Evolutionary conservation across 2,797 vertebrate species (phyloP).

Genomic region (Lepilemur septentrionalis): DNA sequence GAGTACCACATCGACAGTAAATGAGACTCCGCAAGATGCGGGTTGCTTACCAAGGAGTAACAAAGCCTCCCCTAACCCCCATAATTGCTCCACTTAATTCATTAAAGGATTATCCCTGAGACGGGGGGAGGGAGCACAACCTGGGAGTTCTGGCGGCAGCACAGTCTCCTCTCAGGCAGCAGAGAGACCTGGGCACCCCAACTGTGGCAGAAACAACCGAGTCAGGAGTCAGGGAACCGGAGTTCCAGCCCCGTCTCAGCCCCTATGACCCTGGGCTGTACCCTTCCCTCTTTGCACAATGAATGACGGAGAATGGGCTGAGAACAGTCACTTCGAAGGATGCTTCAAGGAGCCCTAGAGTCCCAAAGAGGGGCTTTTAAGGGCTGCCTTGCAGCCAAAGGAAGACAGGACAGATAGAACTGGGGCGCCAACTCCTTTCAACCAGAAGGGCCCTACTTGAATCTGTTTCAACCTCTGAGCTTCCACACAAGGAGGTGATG

Average conservation of each 20-base stretch:
- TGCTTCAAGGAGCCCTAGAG: not conserved
- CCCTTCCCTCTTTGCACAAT: not conserved
- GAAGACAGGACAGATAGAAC: not conserved
- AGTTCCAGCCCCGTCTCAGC: not conserved
- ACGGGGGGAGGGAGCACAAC: not conserved
- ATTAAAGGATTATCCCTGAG: conserved; percentile 86
- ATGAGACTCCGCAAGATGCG: conserved; percentile 26
- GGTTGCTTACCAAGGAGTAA: conserved; percentile 64
- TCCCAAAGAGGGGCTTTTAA: not conserved
- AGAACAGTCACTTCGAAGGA: not conserved
- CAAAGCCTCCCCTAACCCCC: conserved; percentile 6
- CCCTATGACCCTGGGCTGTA: not conserved
- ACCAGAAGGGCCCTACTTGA: not conserved
- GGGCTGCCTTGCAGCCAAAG: not conserved
- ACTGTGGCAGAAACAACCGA: not conserved
- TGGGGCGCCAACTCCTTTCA: not conserved
- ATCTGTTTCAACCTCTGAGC: not conserved
- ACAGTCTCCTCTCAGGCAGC: not conserved
- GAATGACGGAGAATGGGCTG: not conserved
- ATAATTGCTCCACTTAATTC: conserved; percentile 85
- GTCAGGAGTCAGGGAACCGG: not conserved
- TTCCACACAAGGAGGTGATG: not conserved
- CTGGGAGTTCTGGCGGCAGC: conserved; percentile 63
- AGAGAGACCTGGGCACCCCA: not conserved
- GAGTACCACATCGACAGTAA: conserved; percentile 49